Evolutionary conservation across 1,140 invertebrate species (phyloP).

Genomic region (Stenopsyche tienmushanensis): DNA sequence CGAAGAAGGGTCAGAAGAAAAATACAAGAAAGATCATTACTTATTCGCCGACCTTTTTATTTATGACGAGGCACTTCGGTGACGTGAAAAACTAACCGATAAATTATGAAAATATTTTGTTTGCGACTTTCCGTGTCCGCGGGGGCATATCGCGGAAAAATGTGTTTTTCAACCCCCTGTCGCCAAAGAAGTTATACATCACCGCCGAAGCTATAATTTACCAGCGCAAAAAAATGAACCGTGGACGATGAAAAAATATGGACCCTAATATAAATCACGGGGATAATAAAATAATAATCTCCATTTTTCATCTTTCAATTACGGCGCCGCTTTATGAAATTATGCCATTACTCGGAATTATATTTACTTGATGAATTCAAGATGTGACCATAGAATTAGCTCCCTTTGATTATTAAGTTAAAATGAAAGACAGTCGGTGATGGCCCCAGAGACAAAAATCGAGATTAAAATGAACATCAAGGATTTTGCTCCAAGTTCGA

Average conservation of each 20-base stretch:
- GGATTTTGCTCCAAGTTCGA: too few species aligned
- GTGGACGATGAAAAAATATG: not conserved
- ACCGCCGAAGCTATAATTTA: not conserved
- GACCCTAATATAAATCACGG: constrained; percentile 5
- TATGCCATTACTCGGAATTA: too few species aligned
- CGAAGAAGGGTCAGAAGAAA: not conserved
- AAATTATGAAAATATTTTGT: constrained; percentile 19
- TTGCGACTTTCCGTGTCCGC: not conserved
- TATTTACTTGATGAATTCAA: too few species aligned
- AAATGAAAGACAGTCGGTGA: too few species aligned
- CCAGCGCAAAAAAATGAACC: not conserved
- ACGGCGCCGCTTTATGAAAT: not conserved
- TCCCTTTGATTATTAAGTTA: too few species aligned
- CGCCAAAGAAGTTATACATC: not conserved
- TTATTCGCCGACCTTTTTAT: constrained; percentile 28
- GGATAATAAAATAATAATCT: constrained; percentile 1
- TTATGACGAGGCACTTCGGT: constrained; percentile 26
- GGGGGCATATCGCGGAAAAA: not conserved
- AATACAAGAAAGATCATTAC: constrained; percentile 23
- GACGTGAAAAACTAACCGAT: constrained; percentile 10
- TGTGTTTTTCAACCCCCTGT: not conserved
- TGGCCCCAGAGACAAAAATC: too few species aligned
- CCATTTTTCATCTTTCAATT: not conserved
- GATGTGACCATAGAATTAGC: too few species aligned
- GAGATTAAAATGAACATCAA: too few species aligned